Evolutionary conservation across 2,888 invertebrate species (phyloP).

Genomic region (Drosophila sordidula): DNA sequence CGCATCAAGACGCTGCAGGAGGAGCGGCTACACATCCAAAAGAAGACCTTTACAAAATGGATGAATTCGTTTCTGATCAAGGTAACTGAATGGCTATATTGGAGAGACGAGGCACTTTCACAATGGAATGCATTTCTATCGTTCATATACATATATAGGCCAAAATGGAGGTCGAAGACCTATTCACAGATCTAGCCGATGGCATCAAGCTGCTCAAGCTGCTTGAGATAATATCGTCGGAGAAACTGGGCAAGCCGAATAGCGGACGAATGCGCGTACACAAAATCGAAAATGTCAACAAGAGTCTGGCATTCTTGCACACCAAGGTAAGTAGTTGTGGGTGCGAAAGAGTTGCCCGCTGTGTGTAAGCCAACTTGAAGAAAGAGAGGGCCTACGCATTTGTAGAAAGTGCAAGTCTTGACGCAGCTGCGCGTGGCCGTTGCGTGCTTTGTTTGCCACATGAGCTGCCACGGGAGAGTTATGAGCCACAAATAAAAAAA

Average conservation of each 20-base stretch:
- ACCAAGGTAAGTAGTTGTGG: conserved; percentile 89
- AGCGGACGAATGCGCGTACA: conserved; percentile 98
- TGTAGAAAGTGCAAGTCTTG: conserved; percentile 80
- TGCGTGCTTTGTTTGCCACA: conserved; percentile 79
- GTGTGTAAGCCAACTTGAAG: neutral
- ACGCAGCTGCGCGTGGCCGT: conserved; percentile 75
- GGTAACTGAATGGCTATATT: conserved; percentile 86
- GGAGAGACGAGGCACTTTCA: conserved; percentile 8
- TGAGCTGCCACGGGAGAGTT: conserved; percentile 41
- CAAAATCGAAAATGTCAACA: conserved; percentile 99
- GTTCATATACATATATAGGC: conserved; percentile 88
- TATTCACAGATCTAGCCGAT: conserved; percentile 98
- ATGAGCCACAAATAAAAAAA: conserved; percentile 3
- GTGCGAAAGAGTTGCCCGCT: conserved; percentile 1
- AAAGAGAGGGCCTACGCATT: conserved; percentile 58
- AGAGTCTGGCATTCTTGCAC: conserved; percentile 97
- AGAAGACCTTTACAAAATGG: conserved; percentile 99
- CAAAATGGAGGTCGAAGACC: conserved; percentile 98
- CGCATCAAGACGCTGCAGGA: conserved; percentile 98
- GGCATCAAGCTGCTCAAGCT: conserved; percentile 96
- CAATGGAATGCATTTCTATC: conserved; percentile 10
- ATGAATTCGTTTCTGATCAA: conserved; percentile 98
- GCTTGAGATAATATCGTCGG: conserved; percentile 99
- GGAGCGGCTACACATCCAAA: conserved; percentile 98
- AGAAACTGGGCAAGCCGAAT: conserved; percentile 98